These are phyloP conservation scores for Leucoraja erinaceus DNA, from an alignment of 2,113 vertebrate genomes.

Conservation along the genomic window DNA sequence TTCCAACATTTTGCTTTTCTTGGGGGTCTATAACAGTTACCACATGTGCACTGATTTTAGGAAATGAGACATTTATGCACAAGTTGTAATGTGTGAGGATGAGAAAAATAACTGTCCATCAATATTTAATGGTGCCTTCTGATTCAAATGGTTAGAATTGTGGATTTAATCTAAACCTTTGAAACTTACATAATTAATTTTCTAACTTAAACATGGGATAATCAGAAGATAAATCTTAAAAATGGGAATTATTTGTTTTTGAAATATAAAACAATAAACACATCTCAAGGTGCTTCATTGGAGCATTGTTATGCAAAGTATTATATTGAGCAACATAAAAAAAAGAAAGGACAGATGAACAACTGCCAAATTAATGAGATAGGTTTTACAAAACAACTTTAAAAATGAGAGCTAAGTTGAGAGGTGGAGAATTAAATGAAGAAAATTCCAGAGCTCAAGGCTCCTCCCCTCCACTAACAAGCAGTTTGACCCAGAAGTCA, in stretches of 20 bases:
- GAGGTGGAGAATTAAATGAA: background rate
- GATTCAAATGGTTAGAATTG: background rate
- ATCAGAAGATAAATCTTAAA: background rate
- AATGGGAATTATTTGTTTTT: background rate
- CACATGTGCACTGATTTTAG: background rate
- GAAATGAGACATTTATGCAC: background rate
- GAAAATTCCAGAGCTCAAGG: background rate
- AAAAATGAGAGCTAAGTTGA: background rate
- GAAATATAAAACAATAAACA: background rate
- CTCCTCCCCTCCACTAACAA: too few species aligned
- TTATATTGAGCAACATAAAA: background rate
- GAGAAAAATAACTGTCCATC: background rate
- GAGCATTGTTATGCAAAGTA: background rate
- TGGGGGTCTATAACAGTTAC: background rate
- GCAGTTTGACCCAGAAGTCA: too few species aligned
- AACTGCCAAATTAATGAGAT: background rate
- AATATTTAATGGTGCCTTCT: background rate
- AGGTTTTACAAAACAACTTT: background rate
- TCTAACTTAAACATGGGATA: background rate
- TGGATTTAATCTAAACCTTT: background rate
- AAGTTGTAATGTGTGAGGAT: background rate
- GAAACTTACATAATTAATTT: background rate
- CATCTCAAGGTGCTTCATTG: background rate
- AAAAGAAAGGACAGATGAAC: background rate
- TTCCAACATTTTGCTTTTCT: too few species aligned